phyloP scores from a whole-genome alignment of 2,797 vertebrate species.

The Falco concolor region DNA sequence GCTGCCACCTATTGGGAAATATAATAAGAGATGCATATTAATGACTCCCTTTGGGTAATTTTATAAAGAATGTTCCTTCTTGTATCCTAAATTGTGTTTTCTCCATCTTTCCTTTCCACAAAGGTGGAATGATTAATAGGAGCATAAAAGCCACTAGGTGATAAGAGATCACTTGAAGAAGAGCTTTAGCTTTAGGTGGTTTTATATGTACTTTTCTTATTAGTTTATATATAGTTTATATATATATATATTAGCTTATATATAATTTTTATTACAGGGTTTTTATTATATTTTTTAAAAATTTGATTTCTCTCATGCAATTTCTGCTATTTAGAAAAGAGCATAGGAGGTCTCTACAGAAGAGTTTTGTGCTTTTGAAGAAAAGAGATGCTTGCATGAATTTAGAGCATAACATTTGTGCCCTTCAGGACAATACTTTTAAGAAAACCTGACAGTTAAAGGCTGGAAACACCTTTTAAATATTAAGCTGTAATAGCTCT shows the following conservation, averaged over 20 bases:
- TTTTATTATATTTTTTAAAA: background rate
- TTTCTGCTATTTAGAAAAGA: background rate
- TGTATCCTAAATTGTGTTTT: background rate
- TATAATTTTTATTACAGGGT: too few relatives aligned
- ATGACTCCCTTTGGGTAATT: background rate
- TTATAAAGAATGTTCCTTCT: background rate
- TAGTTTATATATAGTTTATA: too few relatives aligned
- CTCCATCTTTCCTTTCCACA: background rate
- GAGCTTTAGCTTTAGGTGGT: background rate
- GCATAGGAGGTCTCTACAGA: background rate
- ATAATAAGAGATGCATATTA: background rate
- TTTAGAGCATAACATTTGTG: background rate
- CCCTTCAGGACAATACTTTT: background rate
- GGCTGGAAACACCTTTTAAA: background rate
- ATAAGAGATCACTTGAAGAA: background rate
- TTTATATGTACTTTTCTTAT: too few relatives aligned
- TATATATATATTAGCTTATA: too few relatives aligned
- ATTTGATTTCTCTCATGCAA: background rate
- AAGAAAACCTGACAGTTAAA: background rate
- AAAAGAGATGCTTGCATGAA: constrained; percentile 11
- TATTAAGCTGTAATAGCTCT: background rate
- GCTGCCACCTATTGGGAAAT: background rate
- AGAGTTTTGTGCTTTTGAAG: background rate
- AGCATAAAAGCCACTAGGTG: background rate
- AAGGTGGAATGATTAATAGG: background rate